These are phyloP conservation scores for Callionymus lyra DNA, from an alignment of 2,113 vertebrate species.

Conservation along the genomic window DNA sequence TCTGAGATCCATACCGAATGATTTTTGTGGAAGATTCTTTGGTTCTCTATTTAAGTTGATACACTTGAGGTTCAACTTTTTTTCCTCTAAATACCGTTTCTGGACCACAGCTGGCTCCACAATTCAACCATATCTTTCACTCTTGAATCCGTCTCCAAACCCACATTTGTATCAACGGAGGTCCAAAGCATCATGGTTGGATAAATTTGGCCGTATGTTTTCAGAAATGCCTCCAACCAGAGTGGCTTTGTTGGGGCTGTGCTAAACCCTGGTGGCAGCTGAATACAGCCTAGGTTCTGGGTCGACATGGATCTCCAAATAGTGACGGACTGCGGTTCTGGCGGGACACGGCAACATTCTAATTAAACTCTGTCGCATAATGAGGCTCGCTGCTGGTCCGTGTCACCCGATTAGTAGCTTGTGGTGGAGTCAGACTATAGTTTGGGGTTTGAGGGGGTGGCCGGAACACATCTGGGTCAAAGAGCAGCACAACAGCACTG, in stretches of 20 bases:
- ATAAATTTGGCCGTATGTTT: slow-evolving; percentile 38
- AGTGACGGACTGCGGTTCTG: slow-evolving; percentile 54
- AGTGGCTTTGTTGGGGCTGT: slow-evolving; percentile 14
- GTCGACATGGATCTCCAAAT: slow-evolving; percentile 44
- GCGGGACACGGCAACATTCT: slow-evolving; percentile 46
- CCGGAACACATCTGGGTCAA: slow-evolving; percentile 45
- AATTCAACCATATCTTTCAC: not conserved
- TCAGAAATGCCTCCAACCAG: slow-evolving; percentile 22
- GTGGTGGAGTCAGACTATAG: slow-evolving; percentile 36
- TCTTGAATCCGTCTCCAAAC: not conserved
- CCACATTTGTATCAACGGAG: slow-evolving; percentile 17
- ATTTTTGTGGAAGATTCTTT: slow-evolving; percentile 18
- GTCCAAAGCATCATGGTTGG: slow-evolving; percentile 21
- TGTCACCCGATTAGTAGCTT: slow-evolving; percentile 58
- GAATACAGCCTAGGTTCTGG: slow-evolving; percentile 15
- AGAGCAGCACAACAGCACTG: slow-evolving; percentile 29
- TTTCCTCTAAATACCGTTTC: slow-evolving; percentile 16
- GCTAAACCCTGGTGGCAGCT: slow-evolving; percentile 23
- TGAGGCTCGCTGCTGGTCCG: slow-evolving; percentile 41
- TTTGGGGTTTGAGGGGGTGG: slow-evolving; percentile 61
- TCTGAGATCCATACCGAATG: slow-evolving; percentile 15
- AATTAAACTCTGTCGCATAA: slow-evolving; percentile 61
- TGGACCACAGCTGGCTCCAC: slow-evolving; percentile 17
- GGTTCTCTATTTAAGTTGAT: slow-evolving; percentile 28
- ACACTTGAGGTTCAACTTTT: slow-evolving; percentile 11